Conservation (phyloP, 2,113 vertebrate genomes). For the Rhinolophus sinicus region DNA sequence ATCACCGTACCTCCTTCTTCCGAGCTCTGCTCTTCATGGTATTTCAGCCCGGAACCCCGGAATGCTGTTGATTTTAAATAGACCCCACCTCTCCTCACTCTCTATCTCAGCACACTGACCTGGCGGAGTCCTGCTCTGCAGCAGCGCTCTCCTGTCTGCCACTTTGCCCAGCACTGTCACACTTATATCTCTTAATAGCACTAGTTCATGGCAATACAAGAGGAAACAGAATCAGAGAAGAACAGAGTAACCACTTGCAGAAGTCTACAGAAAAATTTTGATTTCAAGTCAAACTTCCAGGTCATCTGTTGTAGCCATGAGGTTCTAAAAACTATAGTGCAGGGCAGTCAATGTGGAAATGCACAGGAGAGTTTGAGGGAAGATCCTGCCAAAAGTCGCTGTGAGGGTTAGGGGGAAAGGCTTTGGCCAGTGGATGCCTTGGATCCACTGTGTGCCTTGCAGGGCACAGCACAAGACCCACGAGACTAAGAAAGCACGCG, state of each 20-base stretch:
- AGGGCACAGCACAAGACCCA: rapidly evolving
- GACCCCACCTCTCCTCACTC: rapidly evolving
- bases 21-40: rapidly evolving
- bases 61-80: rapidly evolving
- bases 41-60: too few relatives aligned
- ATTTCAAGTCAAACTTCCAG: background rate
- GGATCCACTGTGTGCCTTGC: too few relatives aligned
- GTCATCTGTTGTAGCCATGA: rapidly evolving
- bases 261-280: background rate
- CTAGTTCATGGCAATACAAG: rapidly evolving
- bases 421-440: rapidly evolving
- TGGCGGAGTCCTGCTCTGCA: background rate
- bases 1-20: rapidly evolving
- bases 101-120: background rate
- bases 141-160: too few relatives aligned
- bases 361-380: rapidly evolving
- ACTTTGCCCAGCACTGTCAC: rapidly evolving
- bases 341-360: too few relatives aligned
- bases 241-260: rapidly evolving
- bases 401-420: rapidly evolving
- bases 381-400: rapidly evolving
- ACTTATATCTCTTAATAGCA: rapidly evolving
- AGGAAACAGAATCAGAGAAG: too few relatives aligned
- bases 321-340: rapidly evolving
- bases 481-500: background rate